Evolutionary conservation across 2,113 vertebrate species (phyloP).

Genomic region (Halcyon senegalensis): DNA sequence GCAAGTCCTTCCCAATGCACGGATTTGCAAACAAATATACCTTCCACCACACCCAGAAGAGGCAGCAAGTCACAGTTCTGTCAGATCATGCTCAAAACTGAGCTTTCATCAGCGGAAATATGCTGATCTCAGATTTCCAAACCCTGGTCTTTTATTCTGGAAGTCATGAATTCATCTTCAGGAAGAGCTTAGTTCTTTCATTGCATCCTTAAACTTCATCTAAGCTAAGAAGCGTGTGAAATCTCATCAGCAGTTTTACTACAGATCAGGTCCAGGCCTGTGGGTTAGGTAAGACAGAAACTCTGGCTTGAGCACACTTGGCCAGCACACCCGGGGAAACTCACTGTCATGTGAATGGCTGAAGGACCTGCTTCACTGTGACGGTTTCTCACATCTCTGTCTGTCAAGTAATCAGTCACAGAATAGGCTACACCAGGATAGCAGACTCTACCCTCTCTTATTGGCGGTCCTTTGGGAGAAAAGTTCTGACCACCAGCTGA

Average conservation of each 20-base stretch:
- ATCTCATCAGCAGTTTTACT: background rate
- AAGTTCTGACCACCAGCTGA: background rate
- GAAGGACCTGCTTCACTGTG: background rate
- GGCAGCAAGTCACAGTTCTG: background rate
- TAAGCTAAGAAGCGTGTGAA: background rate
- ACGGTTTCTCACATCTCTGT: background rate
- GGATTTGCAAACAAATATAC: background rate
- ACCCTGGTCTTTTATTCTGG: background rate
- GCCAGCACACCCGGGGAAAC: background rate
- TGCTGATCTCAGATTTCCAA: background rate
- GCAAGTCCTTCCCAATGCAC: background rate
- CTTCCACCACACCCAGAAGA: background rate
- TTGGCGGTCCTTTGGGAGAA: background rate
- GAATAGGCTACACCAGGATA: background rate
- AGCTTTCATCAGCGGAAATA: background rate
- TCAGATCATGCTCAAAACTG: background rate
- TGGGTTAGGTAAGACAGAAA: constrained; percentile 34
- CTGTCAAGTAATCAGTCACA: background rate
- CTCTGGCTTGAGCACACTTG: background rate
- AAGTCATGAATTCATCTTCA: background rate
- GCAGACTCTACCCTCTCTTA: background rate
- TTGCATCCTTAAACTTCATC: background rate
- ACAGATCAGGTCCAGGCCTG: background rate
- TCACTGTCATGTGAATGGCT: background rate
- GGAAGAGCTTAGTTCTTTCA: background rate